Base-by-base conservation (phyloP, 2,797 vertebrate species). In the Cynodonichthys magdalenae region DNA sequence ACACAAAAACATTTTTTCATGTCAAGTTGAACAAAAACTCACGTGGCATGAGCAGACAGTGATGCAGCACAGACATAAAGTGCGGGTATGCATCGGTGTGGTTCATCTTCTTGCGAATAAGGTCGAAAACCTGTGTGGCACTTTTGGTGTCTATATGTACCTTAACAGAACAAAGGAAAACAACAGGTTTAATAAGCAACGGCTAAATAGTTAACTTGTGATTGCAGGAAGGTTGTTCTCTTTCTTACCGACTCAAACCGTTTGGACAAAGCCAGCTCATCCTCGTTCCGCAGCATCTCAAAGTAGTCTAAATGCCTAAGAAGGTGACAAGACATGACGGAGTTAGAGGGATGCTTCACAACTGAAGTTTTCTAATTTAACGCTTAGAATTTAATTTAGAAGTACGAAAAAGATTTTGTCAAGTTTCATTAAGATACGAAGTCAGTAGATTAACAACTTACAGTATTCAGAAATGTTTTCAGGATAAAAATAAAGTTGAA, bases 1-100 rank as follows among this genome's bases (percentile, higher is more conserved):
- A 10, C 12, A 10, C 12, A 36, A 36, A 39, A 14, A 39, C 12
- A 14, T 39, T 39, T 39, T 4, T 39, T 39, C 3, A 2, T 10
- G 3, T 44, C 15, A 12, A 10, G 50, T 12, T n/a, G 1, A 27
- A 34, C 34, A 17, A 49, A 46, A 2, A 94, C 98, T 96, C 82
- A 99, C 97, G 96, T 91, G 98, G 98, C 98, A 99, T 99, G 61
- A 99, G 96, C 87, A 99, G 96, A 88, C 97, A 99, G 92, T 99
- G 98, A 82, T 99, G 96, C 80, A 99, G 93, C 80, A 99, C 95
- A 76, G 97, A 99, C 94, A 98, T 97, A 93, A 99, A 97, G 94
- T 99, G 97, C 48, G 97, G 97, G 77, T 97, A 97, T 0, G 96
- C 96, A 70, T 99, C 98, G 0, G 96, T 97, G 85, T 97, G 96